Percentiles rank a stretch among this genome's conserved stretches.
These are phyloP conservation scores for Oceanodroma tethys DNA, from an alignment of 2,113 vertebrate species.

Conservation along the genomic window DNA sequence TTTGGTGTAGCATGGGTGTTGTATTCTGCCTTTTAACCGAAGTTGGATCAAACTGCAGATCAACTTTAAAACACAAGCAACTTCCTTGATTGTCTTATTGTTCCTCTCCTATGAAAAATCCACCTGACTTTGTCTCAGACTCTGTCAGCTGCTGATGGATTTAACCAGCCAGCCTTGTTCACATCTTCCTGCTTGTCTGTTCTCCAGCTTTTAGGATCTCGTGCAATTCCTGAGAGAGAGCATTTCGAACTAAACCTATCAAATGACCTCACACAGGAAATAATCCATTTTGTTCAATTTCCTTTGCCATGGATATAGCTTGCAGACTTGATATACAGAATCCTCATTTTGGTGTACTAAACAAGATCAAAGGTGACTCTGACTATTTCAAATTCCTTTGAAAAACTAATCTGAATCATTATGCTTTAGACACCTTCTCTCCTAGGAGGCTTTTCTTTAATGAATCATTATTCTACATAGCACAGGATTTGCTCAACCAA, in stretches of 20 bases:
- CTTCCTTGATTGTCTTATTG: not conserved
- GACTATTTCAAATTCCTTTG: conserved; percentile 23
- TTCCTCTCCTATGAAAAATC: not conserved
- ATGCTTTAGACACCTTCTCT: conserved; percentile 22
- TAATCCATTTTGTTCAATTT: conserved; percentile 43
- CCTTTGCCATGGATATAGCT: not conserved
- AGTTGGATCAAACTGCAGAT: not conserved
- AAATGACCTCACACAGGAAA: conserved; percentile 28
- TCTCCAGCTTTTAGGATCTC: not conserved
- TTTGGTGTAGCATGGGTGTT: not conserved
- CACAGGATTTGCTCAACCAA: not conserved
- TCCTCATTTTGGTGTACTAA: conserved; percentile 29
- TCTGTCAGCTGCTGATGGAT: not conserved
- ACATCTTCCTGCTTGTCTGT: not conserved
- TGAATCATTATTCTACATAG: conserved; percentile 32
- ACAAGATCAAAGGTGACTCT: conserved; percentile 59
- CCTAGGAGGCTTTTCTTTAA: conserved; percentile 30
- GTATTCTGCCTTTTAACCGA: not conserved
- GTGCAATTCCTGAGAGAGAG: not conserved
- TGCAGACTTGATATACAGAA: not conserved
- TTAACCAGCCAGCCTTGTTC: not conserved
- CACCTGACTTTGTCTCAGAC: not conserved
- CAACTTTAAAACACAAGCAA: not conserved
- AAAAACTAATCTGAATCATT: conserved; percentile 56
- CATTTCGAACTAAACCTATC: conserved; percentile 12